Evolutionary conservation across 2,797 vertebrate genomes (phyloP).

Genomic region (Chaenodraco wilsoni): DNA sequence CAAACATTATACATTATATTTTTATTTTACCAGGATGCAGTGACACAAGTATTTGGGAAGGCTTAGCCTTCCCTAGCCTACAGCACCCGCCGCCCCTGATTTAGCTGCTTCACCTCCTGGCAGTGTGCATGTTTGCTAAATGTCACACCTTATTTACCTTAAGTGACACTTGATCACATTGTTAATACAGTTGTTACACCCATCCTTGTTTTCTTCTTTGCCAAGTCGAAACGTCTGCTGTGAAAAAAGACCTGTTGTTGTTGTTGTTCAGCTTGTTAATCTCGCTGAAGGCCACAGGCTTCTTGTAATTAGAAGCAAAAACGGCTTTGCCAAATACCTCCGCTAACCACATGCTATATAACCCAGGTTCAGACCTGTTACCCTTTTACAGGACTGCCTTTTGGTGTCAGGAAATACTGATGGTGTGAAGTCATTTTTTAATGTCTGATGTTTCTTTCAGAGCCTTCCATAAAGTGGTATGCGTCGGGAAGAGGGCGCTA

Average conservation of each 20-base stretch:
- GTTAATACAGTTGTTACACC: background rate
- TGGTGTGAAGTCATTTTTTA: background rate
- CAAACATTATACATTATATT: too few relatives aligned
- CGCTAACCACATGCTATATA: background rate
- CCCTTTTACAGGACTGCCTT: background rate
- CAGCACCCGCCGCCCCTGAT: too few relatives aligned
- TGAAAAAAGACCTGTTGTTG: background rate
- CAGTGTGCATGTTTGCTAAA: too few relatives aligned
- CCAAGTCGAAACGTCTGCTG: background rate
- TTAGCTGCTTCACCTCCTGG: too few relatives aligned
- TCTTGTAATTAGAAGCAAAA: background rate
- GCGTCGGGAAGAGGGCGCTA: conserved; percentile 84
- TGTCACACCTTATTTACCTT: background rate
- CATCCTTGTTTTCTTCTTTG: too few relatives aligned
- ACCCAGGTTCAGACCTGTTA: conserved; percentile 7
- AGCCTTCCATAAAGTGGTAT: conserved; percentile 83
- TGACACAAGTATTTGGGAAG: too few relatives aligned
- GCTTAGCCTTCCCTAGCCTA: too few relatives aligned
- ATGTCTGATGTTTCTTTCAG: conserved; percentile 61
- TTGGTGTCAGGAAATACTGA: background rate
- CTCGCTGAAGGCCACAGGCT: background rate
- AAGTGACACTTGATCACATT: background rate
- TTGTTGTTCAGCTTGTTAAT: background rate
- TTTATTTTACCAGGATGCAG: too few relatives aligned
- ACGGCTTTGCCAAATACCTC: background rate